Conservation (phyloP, 2,113 vertebrate species). For the Etia nguti region DNA sequence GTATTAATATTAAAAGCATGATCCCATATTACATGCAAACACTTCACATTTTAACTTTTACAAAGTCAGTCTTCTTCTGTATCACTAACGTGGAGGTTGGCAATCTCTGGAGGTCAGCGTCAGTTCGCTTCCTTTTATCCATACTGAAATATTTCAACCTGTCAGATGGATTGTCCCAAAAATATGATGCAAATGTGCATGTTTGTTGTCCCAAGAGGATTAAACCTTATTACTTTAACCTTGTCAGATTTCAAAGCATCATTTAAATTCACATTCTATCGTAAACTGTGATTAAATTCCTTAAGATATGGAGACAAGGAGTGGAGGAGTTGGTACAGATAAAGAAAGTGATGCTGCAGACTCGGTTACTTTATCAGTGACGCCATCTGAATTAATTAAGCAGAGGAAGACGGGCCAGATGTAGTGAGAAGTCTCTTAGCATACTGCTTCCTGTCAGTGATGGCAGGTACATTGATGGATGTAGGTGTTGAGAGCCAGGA, state of each 20-base stretch:
- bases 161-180: not conserved
- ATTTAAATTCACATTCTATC: not conserved
- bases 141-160: not conserved
- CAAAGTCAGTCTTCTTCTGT: not conserved
- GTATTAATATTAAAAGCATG: not conserved
- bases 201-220: not conserved
- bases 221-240: not conserved
- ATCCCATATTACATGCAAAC: not conserved
- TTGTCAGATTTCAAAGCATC: not conserved
- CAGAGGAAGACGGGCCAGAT: not conserved
- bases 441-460: not conserved
- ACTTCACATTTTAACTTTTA: not conserved
- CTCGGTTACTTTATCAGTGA: not conserved
- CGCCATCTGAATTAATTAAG: conserved; percentile 1
- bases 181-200: not conserved
- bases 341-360: not conserved
- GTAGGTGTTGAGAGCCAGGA: not conserved
- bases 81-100: not conserved
- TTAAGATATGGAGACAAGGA: not conserved
- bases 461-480: not conserved
- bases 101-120: not conserved
- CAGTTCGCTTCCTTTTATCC: not conserved
- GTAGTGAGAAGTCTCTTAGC: not conserved
- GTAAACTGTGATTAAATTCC: not conserved
- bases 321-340: not conserved